Percentiles rank a stretch among this genome's conserved stretches.
Conservation (phyloP, 2,113 vertebrate species). For the Holacanthus passer region DNA sequence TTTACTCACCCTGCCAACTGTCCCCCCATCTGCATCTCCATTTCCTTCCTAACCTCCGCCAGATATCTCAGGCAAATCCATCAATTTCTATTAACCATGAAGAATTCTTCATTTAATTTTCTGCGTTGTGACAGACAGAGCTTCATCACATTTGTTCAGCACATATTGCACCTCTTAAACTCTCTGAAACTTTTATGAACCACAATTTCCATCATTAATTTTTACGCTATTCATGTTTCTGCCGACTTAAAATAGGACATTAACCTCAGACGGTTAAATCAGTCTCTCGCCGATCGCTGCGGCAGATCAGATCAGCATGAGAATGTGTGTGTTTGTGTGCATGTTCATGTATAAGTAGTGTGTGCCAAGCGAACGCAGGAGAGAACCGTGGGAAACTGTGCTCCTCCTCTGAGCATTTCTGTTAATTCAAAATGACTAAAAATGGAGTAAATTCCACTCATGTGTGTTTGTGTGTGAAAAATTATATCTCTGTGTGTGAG, state of each 20-base stretch:
- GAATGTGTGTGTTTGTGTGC: background rate
- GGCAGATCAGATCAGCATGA: constrained; percentile 5
- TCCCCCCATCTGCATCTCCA: constrained; percentile 25
- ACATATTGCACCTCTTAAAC: constrained; percentile 4
- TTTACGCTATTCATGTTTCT: constrained; percentile 18
- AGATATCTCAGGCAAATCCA: constrained; percentile 9
- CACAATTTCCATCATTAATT: constrained; percentile 13
- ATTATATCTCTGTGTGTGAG: background rate
- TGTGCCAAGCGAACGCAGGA: background rate
- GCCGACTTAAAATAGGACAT: background rate
- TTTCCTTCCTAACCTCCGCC: constrained; percentile 1
- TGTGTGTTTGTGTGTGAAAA: background rate
- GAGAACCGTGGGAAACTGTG: constrained; percentile 9
- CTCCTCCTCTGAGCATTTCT: background rate
- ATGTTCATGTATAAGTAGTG: background rate
- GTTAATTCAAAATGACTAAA: constrained; percentile 34
- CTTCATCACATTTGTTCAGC: constrained; percentile 17
- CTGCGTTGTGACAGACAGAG: constrained; percentile 2
- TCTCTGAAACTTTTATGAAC: constrained; percentile 13
- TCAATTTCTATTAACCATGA: constrained; percentile 7
- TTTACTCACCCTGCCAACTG: constrained; percentile 34
- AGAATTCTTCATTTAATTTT: background rate
- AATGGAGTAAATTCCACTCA: background rate
- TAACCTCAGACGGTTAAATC: background rate
- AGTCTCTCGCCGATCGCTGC: background rate